These are phyloP conservation scores for Trichomalopsis sarcophagae DNA, from an alignment of 1,140 invertebrate species.

Conservation along the genomic window DNA sequence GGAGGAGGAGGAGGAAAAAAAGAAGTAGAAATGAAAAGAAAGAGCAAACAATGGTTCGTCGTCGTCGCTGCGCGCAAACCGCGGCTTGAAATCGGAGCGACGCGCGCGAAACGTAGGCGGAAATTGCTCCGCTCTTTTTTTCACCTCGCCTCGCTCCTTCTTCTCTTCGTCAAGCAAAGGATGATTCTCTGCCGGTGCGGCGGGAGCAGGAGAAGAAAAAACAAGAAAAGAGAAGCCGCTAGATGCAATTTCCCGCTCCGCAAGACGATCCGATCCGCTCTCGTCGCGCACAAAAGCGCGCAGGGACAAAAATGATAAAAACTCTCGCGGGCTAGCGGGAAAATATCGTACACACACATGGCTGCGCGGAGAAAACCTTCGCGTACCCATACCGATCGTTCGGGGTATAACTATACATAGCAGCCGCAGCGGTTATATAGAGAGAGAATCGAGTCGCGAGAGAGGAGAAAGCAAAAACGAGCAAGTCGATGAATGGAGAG, in stretches of 20 bases:
- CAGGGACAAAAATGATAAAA: conserved; percentile 14
- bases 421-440: not conserved
- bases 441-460: not conserved
- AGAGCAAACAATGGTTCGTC: not conserved
- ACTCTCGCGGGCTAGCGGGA: not conserved
- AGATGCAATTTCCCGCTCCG: conserved; percentile 19
- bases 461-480: conserved; percentile 48
- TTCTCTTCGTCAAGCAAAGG: not conserved
- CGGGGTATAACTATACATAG: not conserved
- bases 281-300: not conserved
- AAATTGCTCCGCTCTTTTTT: conserved; percentile 13
- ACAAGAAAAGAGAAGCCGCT: not conserved
- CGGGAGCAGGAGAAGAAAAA: not conserved
- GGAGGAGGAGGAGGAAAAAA: not conserved
- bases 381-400: not conserved
- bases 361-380: not conserved
- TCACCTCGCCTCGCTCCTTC: not conserved
- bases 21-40: not conserved
- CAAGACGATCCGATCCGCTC: not conserved
- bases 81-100: not conserved
- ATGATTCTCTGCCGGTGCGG: not conserved
- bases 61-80: not conserved
- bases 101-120: not conserved
- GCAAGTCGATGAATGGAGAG: conserved; percentile 18
- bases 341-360: not conserved